These are phyloP conservation scores for Epinephelus fuscoguttatus DNA, from an alignment of 2,113 vertebrate genomes.

Conservation along the genomic window DNA sequence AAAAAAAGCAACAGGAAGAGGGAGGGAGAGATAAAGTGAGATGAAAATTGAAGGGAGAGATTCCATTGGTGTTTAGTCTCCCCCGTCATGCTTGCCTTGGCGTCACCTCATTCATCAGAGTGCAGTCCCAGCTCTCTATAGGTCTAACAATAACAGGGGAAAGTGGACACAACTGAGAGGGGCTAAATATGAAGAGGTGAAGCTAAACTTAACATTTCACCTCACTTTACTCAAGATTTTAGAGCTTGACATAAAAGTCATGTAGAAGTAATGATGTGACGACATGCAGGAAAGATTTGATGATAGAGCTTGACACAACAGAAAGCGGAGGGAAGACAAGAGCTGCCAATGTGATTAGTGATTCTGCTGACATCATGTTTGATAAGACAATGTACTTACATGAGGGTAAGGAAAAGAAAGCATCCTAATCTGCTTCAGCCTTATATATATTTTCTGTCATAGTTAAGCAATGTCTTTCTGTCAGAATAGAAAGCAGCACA, in stretches of 20 bases:
- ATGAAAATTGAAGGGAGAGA: constrained; percentile 47
- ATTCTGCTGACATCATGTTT: constrained; percentile 47
- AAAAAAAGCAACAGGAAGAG: constrained; percentile 27
- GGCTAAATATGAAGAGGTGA: constrained; percentile 56
- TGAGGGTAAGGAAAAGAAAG: constrained; percentile 11
- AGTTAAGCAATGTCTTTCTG: not conserved
- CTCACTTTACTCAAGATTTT: constrained; percentile 14
- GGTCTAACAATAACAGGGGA: constrained; percentile 70
- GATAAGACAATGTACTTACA: constrained; percentile 40
- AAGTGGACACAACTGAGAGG: constrained; percentile 42
- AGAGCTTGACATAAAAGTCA: constrained; percentile 13
- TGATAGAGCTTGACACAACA: constrained; percentile 60
- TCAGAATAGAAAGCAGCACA: not conserved
- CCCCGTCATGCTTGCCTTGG: constrained; percentile 60
- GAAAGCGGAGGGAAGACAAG: constrained; percentile 31
- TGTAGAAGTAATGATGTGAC: constrained; percentile 56
- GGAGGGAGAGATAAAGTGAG: constrained; percentile 42
- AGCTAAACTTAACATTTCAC: constrained; percentile 61
- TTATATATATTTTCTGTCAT: not conserved
- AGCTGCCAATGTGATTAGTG: constrained; percentile 46
- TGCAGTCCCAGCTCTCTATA: constrained; percentile 35
- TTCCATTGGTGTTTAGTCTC: constrained; percentile 76
- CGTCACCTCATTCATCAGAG: constrained; percentile 75
- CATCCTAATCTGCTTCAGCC: constrained; percentile 3
- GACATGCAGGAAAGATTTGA: constrained; percentile 45